phyloP scores from a whole-genome alignment of 2,888 invertebrate species.

The Acleris sparsana region DNA sequence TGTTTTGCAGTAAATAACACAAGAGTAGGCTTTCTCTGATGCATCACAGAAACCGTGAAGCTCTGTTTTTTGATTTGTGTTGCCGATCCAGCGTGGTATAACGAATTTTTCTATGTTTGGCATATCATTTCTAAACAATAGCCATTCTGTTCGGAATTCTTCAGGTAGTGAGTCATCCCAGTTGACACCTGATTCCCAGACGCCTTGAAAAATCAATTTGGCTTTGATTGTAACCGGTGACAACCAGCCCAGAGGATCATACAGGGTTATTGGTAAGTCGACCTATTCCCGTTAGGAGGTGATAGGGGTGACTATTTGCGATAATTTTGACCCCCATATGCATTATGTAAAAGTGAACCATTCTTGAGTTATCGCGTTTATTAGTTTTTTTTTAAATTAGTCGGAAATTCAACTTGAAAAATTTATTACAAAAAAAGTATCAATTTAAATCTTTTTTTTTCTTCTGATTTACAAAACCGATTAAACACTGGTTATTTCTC shows the following conservation, averaged over 20 bases:
- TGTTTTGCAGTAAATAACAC: constrained; percentile 12
- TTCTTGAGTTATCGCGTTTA: no score
- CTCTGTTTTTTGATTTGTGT: constrained; percentile 12
- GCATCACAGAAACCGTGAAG: constrained; percentile 20
- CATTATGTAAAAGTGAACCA: no score
- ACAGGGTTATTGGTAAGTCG: no score
- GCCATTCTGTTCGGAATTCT: constrained; percentile 4
- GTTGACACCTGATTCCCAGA: constrained; percentile 4
- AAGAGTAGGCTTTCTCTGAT: constrained; percentile 13
- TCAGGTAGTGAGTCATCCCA: constrained; percentile 3
- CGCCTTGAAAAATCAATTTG: constrained; percentile 32
- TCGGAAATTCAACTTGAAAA: no score
- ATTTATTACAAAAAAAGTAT: no score
- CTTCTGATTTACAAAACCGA: no score
- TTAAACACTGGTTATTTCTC: no score
- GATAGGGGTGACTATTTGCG: no score
- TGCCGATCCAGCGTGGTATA: constrained; percentile 12
- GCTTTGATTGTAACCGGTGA: constrained; percentile 30
- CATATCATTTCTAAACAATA: constrained; percentile 8
- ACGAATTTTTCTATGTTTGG: constrained; percentile 15
- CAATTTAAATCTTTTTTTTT: no score
- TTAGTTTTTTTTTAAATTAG: no score
- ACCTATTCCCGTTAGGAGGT: no score
- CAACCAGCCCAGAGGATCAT: constrained; percentile 39
- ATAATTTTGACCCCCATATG: no score